These are phyloP conservation scores for Prunella himalayana DNA, from an alignment of 2,113 vertebrate genomes.

Conservation along the genomic window DNA sequence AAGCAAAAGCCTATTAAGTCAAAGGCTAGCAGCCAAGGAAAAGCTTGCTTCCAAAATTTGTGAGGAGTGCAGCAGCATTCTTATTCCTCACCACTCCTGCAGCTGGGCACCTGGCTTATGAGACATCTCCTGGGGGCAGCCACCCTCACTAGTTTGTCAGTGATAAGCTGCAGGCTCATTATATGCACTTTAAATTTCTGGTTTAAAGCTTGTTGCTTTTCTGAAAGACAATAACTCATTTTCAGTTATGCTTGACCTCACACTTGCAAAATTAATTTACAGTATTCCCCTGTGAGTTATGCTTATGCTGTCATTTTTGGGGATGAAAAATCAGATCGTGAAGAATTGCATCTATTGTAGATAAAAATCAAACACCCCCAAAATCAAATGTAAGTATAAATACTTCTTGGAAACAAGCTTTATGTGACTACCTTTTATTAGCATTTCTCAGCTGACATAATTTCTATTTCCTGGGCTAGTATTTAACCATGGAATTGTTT, in stretches of 20 bases:
- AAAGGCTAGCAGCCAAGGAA: background rate
- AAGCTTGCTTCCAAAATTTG: background rate
- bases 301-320: conserved; percentile 35
- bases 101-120: background rate
- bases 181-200: background rate
- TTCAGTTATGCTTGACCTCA: conserved; percentile 5
- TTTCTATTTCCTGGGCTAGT: background rate
- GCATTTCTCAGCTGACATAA: background rate
- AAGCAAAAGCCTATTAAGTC: background rate
- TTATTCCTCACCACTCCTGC: background rate
- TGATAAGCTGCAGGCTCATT: background rate
- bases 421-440: background rate
- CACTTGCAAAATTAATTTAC: conserved; percentile 26
- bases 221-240: conserved; percentile 13
- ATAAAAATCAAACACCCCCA: background rate
- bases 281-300: background rate
- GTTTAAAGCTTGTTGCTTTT: background rate
- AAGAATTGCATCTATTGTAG: conserved; percentile 15
- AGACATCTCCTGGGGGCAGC: background rate
- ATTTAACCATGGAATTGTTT: background rate
- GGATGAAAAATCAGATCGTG: conserved; percentile 37
- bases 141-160: background rate
- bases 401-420: background rate
- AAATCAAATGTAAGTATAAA: background rate
- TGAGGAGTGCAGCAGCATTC: background rate